Evolutionary conservation across 2,113 vertebrate genomes (phyloP).

Genomic region (Pachyramphus minor): DNA sequence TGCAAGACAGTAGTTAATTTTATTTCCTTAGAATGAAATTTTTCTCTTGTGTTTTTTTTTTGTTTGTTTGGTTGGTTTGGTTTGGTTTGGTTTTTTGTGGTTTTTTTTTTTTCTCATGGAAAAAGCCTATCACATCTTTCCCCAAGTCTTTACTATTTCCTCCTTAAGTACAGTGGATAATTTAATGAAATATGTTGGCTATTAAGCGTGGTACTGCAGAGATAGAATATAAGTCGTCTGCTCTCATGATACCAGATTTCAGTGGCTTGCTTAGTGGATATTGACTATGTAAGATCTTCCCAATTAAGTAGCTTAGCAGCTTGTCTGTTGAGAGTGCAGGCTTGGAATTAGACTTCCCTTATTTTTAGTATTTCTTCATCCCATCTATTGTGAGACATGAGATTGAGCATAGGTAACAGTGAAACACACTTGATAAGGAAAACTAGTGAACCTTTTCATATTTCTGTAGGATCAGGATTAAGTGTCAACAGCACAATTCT

Average conservation of each 20-base stretch:
- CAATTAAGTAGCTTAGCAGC: not conserved
- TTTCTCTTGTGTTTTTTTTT: not conserved
- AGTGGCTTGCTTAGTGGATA: not conserved
- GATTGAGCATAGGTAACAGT: rapidly evolving
- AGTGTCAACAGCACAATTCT: not conserved
- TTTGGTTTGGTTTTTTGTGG: too few species aligned
- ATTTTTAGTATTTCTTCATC: not conserved
- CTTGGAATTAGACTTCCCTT: not conserved
- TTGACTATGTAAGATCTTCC: not conserved
- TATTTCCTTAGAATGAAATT: not conserved
- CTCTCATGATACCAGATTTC: not conserved
- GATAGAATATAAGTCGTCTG: not conserved
- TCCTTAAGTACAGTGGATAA: not conserved
- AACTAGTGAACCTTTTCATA: not conserved
- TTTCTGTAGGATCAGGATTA: not conserved
- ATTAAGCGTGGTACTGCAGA: not conserved
- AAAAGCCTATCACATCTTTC: not conserved
- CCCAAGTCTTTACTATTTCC: not conserved
- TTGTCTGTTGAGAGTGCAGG: not conserved
- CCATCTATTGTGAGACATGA: not conserved
- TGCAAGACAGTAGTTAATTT: not conserved
- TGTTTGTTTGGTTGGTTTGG: too few species aligned
- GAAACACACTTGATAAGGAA: not conserved
- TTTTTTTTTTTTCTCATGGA: too few species aligned
- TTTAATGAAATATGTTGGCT: not conserved